Conservation (phyloP, 2,113 vertebrate species). For the Ceratotherium simum region DNA sequence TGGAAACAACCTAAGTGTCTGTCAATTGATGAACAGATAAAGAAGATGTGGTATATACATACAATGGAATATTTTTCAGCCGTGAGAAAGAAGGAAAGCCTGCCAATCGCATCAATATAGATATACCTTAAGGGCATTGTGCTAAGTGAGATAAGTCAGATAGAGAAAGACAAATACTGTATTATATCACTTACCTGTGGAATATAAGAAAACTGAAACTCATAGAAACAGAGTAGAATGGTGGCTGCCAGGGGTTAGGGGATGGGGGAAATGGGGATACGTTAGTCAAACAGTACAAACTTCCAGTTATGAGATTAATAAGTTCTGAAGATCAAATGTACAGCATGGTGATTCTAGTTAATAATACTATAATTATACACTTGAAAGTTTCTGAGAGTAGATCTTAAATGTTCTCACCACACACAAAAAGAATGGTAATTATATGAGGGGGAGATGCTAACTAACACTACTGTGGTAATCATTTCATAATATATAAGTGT, state of each 20-base stretch:
- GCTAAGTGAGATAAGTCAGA: background rate
- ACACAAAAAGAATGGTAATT: background rate
- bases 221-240: background rate
- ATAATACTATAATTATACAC: background rate
- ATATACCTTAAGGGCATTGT: background rate
- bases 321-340: background rate
- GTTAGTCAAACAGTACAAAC: background rate
- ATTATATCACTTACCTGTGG: background rate
- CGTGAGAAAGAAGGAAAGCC: background rate
- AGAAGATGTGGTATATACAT: background rate
- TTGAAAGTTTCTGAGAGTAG: background rate
- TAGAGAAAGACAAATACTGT: too few relatives aligned
- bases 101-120: background rate
- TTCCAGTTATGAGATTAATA: background rate
- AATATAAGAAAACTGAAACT: background rate
- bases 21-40: background rate
- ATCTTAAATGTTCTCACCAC: background rate
- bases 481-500: background rate
- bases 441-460: background rate
- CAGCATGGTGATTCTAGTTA: background rate
- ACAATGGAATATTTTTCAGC: background rate
- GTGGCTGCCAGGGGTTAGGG: background rate
- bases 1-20: background rate
- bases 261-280: background rate
- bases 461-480: background rate